Conservation (phyloP, 2,113 vertebrate species). For the Forbesichthys agassizii region DNA sequence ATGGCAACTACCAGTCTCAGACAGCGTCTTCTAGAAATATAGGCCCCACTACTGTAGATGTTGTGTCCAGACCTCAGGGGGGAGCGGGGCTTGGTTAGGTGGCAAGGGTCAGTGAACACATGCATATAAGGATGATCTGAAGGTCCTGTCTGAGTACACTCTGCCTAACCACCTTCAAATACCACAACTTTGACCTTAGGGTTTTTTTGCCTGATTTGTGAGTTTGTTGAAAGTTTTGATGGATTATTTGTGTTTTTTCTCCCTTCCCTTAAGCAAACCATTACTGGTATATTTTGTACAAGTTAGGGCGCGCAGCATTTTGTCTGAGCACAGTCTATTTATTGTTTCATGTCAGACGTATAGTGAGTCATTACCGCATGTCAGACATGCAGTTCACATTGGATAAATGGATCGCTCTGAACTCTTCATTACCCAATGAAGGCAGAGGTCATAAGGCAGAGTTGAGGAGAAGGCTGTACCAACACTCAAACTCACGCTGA, state of each 20-base stretch:
- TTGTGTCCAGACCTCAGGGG: slow-evolving; percentile 10
- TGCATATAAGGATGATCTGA: not conserved
- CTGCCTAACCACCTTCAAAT: slow-evolving; percentile 1
- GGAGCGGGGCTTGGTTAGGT: not conserved
- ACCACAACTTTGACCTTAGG: slow-evolving; percentile 3
- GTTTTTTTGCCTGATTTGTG: slow-evolving; percentile 13
- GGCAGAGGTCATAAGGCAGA: slow-evolving; percentile 1
- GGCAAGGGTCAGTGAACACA: slow-evolving; percentile 13
- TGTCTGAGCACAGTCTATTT: slow-evolving; percentile 28
- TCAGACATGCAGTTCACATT: slow-evolving; percentile 67
- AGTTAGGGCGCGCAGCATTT: slow-evolving; percentile 3
- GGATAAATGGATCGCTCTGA: slow-evolving; percentile 63
- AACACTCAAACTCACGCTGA: not conserved
- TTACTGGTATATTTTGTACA: slow-evolving; percentile 30
- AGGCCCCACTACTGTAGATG: slow-evolving; percentile 8
- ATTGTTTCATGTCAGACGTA: slow-evolving; percentile 57
- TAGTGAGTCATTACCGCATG: slow-evolving; percentile 61
- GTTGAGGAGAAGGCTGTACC: slow-evolving; percentile 37
- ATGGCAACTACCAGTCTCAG: slow-evolving; percentile 78
- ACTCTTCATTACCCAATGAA: slow-evolving; percentile 46
- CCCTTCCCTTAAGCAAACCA: slow-evolving; percentile 23
- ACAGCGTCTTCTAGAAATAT: slow-evolving; percentile 68
- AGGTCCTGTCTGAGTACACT: not conserved
- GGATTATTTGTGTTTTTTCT: slow-evolving; percentile 1
- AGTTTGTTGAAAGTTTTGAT: slow-evolving; percentile 3